Conservation (phyloP, 1,140 invertebrate species). For the Rhopalosiphum padi region DNA sequence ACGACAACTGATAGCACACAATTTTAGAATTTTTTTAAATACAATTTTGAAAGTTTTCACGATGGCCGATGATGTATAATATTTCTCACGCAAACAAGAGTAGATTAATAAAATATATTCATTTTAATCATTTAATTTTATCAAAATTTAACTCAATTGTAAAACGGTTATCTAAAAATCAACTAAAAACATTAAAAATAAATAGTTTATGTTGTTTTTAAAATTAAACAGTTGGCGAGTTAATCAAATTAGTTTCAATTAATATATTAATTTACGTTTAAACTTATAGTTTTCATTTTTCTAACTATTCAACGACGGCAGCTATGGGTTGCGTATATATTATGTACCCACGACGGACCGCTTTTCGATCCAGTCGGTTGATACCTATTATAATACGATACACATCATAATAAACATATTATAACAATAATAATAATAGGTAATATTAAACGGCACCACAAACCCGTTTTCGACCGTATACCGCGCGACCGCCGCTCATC, state of each 20-base stretch:
- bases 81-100: no score
- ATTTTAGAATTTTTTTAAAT: neutral
- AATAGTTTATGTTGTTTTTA: neutral
- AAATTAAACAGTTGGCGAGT: neutral
- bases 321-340: no score
- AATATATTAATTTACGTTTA: neutral
- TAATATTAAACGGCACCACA: neutral
- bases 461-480: neutral
- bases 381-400: neutral
- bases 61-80: no score
- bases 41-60: no score
- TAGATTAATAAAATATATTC: neutral
- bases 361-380: neutral
- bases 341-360: no score
- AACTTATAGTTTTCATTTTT: neutral
- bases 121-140: neutral
- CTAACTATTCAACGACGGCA: neutral
- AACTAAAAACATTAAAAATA: no score
- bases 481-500: neutral
- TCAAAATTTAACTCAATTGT: neutral
- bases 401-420: slow-evolving; percentile 5
- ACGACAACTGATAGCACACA: no score
- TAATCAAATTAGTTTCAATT: neutral
- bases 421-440: neutral
- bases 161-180: no score